phyloP scores from a whole-genome alignment of 2,797 vertebrate genomes.

The Lepilemur ruficaudatus region DNA sequence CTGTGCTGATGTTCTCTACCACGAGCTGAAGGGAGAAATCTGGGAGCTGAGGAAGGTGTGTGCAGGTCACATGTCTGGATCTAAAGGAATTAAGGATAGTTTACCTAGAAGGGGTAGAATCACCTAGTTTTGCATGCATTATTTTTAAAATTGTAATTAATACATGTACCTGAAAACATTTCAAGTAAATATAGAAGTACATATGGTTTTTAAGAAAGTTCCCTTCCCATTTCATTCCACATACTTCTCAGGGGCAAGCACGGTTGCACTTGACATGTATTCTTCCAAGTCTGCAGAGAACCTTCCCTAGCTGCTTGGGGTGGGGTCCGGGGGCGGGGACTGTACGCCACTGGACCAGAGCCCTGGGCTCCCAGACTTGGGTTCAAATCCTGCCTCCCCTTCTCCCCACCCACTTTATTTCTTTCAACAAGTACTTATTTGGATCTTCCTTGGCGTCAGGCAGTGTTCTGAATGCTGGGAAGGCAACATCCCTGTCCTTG shows the following conservation, averaged over 20 bases:
- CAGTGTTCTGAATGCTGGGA: neutral
- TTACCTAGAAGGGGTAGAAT: neutral
- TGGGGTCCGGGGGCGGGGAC: neutral
- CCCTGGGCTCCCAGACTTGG: neutral
- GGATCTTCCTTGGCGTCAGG: neutral
- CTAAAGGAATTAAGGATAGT: neutral
- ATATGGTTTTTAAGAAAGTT: neutral
- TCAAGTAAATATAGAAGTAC: conserved; percentile 15
- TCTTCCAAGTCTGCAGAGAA: neutral
- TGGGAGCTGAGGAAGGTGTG: neutral
- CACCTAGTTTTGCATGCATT: neutral
- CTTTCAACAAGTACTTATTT: neutral
- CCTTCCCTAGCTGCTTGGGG: neutral
- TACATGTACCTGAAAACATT: neutral
- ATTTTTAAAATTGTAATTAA: neutral
- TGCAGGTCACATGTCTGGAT: neutral
- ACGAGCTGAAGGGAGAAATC: neutral
- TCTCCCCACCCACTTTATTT: neutral
- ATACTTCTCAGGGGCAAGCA: neutral
- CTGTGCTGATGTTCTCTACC: neutral
- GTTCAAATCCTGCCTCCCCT: neutral
- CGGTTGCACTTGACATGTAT: neutral
- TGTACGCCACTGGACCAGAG: neutral
- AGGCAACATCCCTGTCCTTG: neutral
- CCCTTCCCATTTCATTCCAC: neutral